These are phyloP conservation scores for Amphipyra berbera DNA, from an alignment of 2,888 invertebrate species.

Conservation along the genomic window DNA sequence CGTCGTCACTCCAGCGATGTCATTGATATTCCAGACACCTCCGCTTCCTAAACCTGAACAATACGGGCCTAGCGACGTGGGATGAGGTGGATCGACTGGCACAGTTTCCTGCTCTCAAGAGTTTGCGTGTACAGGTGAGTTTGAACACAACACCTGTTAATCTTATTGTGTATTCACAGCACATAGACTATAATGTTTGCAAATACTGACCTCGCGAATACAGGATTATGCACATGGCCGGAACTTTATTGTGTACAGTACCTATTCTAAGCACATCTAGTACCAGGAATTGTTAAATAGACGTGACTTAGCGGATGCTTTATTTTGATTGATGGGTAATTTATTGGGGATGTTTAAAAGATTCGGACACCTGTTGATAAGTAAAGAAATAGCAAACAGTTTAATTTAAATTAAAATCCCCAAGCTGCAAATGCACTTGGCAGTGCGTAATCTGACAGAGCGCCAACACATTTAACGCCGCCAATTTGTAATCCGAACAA, in stretches of 20 bases:
- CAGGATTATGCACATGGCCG: constrained; percentile 66
- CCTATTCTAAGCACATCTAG: constrained; percentile 48
- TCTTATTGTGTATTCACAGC: constrained; percentile 47
- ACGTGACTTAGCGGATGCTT: constrained; percentile 22
- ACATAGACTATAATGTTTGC: constrained; percentile 52
- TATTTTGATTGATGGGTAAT: constrained; percentile 28
- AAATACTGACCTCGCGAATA: constrained; percentile 62
- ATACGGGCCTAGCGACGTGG: constrained; percentile 95
- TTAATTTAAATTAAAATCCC: constrained; percentile 32
- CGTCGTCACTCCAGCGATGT: constrained; percentile 51
- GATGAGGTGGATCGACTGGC: constrained; percentile 96
- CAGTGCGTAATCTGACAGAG: constrained; percentile 46
- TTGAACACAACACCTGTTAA: constrained; percentile 44
- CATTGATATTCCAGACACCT: constrained; percentile 89
- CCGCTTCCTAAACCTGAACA: constrained; percentile 95
- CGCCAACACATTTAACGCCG: constrained; percentile 58
- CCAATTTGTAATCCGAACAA: constrained; percentile 54
- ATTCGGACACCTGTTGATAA: constrained; percentile 6
- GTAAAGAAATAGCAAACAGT: constrained; percentile 16
- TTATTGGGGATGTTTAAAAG: constrained; percentile 16
- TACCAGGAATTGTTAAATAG: constrained; percentile 42
- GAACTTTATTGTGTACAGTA: constrained; percentile 55
- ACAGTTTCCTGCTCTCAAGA: constrained; percentile 94
- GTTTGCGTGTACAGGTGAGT: constrained; percentile 94
- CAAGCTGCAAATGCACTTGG: constrained; percentile 55